Base-by-base conservation (phyloP, 2,113 vertebrate genomes). In the Otocyon megalotis region DNA sequence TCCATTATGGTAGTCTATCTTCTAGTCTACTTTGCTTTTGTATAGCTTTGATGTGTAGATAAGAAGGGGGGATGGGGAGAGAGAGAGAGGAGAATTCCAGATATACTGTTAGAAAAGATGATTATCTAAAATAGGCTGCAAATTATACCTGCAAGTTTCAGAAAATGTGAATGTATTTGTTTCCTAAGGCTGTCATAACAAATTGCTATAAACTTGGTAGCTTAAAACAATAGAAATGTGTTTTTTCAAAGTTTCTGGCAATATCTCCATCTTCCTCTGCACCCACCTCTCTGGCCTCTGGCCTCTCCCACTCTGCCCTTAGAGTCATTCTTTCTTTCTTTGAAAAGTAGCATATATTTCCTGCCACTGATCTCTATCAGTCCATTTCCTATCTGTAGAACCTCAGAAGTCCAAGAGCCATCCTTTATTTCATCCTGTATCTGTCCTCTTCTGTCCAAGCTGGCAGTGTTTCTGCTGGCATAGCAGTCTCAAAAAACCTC, bases 101-200 rank as follows among this genome's bases (percentile, higher is more conserved):
- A 93, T 58, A 89, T 4, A 72, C 37, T 92, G 28, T 92, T 92
- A 43, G 32, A 19, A 54, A 98, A 88, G 24, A 72, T 15, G 32
- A 6, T 80, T 94, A 53, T 19, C 37, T 43, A 88, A 96, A 93
- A 90, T 76, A 93, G 63, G 90, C 81, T 87, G n/a, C 11, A 79
- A 90, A 80, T 90, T 79, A 80, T 32, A 88, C 93, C 56, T 62
- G 54, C 48, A 94, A 81, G 43, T 87, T 74, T 93, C 83, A 93
- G 35, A 63, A 94, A 88, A 80, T 85, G 14, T 19, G 26, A 87
- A 95, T 90, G 43, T 14, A 16, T 88, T 76, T 93, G 30, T 93
- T 90, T 94, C 50, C 56, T 81, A 62, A 19, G 54, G 7, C 19
- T 79, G 13, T 50, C 43, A 12, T 26, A 77, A 77, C 32, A 72